Percentiles rank a stretch among this genome's conserved stretches.
These are phyloP conservation scores for Perdita meconis DNA, from an alignment of 2,888 invertebrate genomes.

Conservation along the genomic window DNA sequence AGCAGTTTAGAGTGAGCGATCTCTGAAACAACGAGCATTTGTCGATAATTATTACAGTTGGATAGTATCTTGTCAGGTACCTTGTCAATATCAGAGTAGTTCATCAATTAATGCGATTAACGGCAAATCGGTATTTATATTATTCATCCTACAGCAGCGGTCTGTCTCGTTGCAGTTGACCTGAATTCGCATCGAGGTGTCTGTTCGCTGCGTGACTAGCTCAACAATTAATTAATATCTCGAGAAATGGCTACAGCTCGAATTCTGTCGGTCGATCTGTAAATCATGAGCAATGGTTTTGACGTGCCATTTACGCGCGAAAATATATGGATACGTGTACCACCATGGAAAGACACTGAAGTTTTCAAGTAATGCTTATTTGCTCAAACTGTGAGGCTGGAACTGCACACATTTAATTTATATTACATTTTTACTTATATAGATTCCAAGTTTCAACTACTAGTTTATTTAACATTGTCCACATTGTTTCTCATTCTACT, in stretches of 20 bases:
- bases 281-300: conserved; percentile 1
- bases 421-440: no score
- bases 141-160: background rate
- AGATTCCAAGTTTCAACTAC: no score
- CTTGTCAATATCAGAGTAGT: conserved; percentile 1
- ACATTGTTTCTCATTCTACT: no score
- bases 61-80: background rate
- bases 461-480: no score
- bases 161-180: background rate
- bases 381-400: no score
- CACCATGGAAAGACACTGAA: conserved; percentile 18
- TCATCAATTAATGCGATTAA: conserved; percentile 6
- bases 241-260: conserved; percentile 1
- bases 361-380: no score
- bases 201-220: background rate
- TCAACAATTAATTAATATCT: conserved; percentile 18
- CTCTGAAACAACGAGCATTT: conserved; percentile 2
- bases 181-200: background rate
- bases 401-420: no score
- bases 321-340: conserved; percentile 14
- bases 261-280: background rate
- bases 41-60: background rate
- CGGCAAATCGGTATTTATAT: background rate
- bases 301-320: conserved; percentile 8
- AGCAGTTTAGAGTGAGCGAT: background rate